Evolutionary conservation across 1,140 invertebrate genomes (phyloP).

Genomic region (Brachystomella parvula): DNA sequence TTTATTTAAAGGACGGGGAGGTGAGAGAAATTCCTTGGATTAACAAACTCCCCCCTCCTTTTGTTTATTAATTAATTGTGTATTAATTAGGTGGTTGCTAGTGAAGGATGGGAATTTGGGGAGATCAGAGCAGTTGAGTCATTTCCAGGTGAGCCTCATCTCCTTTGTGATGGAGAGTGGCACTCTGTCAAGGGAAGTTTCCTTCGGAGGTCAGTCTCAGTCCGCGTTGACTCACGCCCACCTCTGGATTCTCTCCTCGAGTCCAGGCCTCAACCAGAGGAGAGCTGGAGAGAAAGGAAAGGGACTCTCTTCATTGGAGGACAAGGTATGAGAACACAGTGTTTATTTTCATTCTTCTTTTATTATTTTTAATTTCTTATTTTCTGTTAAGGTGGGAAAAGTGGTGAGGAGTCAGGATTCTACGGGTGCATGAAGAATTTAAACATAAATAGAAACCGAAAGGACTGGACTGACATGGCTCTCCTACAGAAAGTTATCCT

Average conservation of each 20-base stretch:
- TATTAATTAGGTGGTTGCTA: slow-evolving; percentile 27
- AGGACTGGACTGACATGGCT: slow-evolving; percentile 77
- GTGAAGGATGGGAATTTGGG: slow-evolving; percentile 16
- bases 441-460: slow-evolving; percentile 54
- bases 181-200: slow-evolving; percentile 69
- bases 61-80: slow-evolving; percentile 21
- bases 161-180: slow-evolving; percentile 76
- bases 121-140: slow-evolving; percentile 25
- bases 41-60: slow-evolving; percentile 11
- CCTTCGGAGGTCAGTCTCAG: slow-evolving; percentile 47
- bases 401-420: slow-evolving; percentile 59
- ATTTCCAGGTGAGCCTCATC: slow-evolving; percentile 15
- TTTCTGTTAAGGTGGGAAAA: slow-evolving; percentile 52
- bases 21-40: slow-evolving; percentile 43
- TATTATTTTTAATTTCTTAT: slow-evolving; percentile 13
- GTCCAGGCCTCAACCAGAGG: slow-evolving; percentile 3
- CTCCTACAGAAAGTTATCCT: slow-evolving; percentile 70
- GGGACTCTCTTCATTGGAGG: slow-evolving; percentile 70
- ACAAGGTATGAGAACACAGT: not conserved
- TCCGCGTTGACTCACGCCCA: slow-evolving; percentile 18
- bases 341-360: not conserved
- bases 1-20: slow-evolving; percentile 69
- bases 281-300: slow-evolving; percentile 3
- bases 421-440: slow-evolving; percentile 84
- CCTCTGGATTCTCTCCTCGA: slow-evolving; percentile 24